A percentile compares a stretch with the other conserved stretches of the same genome.
Evolutionary conservation across 2,888 invertebrate species (phyloP).

Genomic region (Flabesymbios commensalis): DNA sequence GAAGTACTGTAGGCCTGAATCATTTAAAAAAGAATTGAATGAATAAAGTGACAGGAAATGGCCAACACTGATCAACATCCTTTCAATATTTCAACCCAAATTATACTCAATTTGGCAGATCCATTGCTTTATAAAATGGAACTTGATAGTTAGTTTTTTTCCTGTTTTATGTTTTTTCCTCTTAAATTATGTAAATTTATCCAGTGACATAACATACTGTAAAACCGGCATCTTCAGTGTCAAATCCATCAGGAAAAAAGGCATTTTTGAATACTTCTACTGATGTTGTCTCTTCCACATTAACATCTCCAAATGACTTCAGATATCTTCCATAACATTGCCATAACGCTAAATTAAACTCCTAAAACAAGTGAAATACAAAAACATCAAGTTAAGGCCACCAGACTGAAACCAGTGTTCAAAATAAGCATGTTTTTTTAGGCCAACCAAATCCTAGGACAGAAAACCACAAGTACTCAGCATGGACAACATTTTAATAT

Average conservation of each 20-base stretch:
- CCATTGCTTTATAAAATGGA: too few relatives aligned
- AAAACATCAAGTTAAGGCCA: background rate
- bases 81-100: too few relatives aligned
- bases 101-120: too few relatives aligned
- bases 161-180: too few relatives aligned
- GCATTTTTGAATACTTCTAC: slow-evolving; percentile 48
- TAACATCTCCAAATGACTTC: slow-evolving; percentile 49
- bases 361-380: slow-evolving; percentile 37
- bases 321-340: slow-evolving; percentile 60
- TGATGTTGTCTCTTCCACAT: slow-evolving; percentile 51
- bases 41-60: too few relatives aligned
- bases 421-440: slow-evolving; percentile 57
- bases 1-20: too few relatives aligned
- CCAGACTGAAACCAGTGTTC: slow-evolving; percentile 42
- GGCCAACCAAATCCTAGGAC: slow-evolving; percentile 53
- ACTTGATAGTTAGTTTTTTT: too few relatives aligned
- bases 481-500: slow-evolving; percentile 60
- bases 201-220: too few relatives aligned
- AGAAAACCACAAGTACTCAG: slow-evolving; percentile 48
- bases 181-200: too few relatives aligned
- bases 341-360: slow-evolving; percentile 56
- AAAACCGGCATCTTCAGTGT: slow-evolving; percentile 50
- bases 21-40: too few relatives aligned
- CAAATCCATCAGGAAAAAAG: slow-evolving; percentile 56
- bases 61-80: too few relatives aligned